Percentiles rank a stretch among this genome's conserved stretches.
phyloP scores from a whole-genome alignment of 2,888 invertebrate species.

The Oasisia sp. region DNA sequence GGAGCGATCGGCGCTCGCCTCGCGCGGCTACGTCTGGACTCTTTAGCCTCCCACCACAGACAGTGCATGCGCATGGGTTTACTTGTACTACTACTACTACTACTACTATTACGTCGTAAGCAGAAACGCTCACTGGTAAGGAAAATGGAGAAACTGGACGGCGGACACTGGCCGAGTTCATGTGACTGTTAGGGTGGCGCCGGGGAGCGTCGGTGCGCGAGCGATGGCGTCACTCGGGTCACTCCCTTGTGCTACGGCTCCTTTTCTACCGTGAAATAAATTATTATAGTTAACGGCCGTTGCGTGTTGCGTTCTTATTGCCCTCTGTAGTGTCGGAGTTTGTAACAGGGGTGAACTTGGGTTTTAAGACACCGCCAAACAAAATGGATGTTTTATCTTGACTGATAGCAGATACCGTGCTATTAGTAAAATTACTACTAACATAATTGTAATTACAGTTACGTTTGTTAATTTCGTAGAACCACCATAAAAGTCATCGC shows the following conservation, averaged over 20 bases:
- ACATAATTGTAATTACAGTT: too few relatives aligned
- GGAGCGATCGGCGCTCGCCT: not conserved
- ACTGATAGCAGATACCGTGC: too few relatives aligned
- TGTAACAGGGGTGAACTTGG: not conserved
- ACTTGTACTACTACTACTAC: constrained; percentile 7
- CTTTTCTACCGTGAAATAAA: constrained; percentile 48
- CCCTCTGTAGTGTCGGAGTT: not conserved
- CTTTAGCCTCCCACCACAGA: constrained; percentile 8
- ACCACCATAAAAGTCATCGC: too few relatives aligned
- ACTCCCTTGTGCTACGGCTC: constrained; percentile 37
- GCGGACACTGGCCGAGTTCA: not conserved
- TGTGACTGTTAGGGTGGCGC: not conserved
- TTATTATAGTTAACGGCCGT: constrained; percentile 43
- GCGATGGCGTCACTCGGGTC: not conserved
- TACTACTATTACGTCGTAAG: not conserved
- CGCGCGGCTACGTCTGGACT: not conserved
- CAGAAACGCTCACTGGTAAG: not conserved
- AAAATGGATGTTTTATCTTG: too few relatives aligned
- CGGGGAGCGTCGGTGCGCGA: not conserved
- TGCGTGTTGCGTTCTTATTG: not conserved
- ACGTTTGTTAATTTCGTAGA: too few relatives aligned
- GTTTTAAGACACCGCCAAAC: too few relatives aligned
- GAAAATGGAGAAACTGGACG: not conserved
- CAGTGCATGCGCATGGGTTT: constrained; percentile 1
- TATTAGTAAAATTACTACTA: too few relatives aligned